Evolutionary conservation across 2,888 invertebrate genomes (phyloP), one percentile per base, ranked within the genome.

Genomic region (Chloromyia formosa): DNA sequence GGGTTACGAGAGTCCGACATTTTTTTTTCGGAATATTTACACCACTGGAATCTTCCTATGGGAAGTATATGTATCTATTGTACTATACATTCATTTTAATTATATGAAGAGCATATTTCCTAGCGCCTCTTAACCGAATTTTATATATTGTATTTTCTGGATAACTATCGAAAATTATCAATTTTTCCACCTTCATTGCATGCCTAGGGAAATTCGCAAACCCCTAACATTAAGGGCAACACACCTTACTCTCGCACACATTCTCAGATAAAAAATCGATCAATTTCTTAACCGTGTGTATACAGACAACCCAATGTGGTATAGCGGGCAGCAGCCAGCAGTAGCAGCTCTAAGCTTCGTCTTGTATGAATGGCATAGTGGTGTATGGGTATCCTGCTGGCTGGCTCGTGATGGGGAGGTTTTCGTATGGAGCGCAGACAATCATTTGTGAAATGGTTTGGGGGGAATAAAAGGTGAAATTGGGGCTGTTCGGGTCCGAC

Each of bases 221-320:
- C 68, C 27, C 68, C 35, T 69, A 23, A 23, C 68, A 53, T 62
- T 75, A 82, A 83, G 84, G 83, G 83, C 83, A 84, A 84, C 84
- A 84, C 84, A 84, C 84, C 84, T 84, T 84, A 82, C 81, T 81
- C 81, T 80, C 81, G 80, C 82, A 83, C 81, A 83, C 81, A 82
- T 81, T 81, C 79, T 81, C 80, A 78, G 73, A 78, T 56, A 78
- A 79, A 79, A 79, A 79, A 79, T 79, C 79, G 79, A 79, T 79
- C 78, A 77, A 78, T 78, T 79, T 78, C 78, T 78, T 78, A 78
- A 77, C 78, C 78, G 77, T 35, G 27, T 35, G 27, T 76, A 71
- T 23, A 71, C 35, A 58, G 10, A 42, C 23, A 56, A 58, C 56
- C 71, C 71, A 35, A 71, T 71, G 71, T 35, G 27, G 27, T 4